Base-by-base conservation (phyloP, 2,888 invertebrate genomes). In the Mythimna albipuncta region DNA sequence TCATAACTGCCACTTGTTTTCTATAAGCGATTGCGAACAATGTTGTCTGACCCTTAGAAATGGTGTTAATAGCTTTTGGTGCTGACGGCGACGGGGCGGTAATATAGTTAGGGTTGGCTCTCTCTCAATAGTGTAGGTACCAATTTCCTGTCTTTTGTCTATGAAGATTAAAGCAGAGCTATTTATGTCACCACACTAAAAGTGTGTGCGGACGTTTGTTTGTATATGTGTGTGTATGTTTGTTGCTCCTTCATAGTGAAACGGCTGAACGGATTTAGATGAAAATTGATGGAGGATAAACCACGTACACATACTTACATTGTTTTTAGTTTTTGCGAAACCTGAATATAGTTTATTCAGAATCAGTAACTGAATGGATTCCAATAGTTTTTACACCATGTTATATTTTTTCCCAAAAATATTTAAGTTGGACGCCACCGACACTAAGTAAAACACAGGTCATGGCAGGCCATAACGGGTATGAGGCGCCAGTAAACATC, bases 11-110 rank as follows among this genome's bases (percentile, higher is more conserved):
- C 54, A 35, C 11, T 55, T 63, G 63, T 57, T 54, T 32, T 54
- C 16, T 44, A 16, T 63, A 32, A 66, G 58, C 57, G 44, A 65
- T 73, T 6, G 44, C 32, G 26, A 63, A 47, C 47, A 55, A 61
- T 64, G 21, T 61, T 41, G 21, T 0, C n/a, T 62, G 47, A 61
- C 61, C 55, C 41, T 44, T 44, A 10, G 50, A 61, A 52, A 52
- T 55, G 7, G 55, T 61, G 76, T 44, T 63, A 62, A 52, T 62
- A 55, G 50, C 32, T 74, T 80, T 50, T 47, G 66, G 65, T 62
- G 80, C 52, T 63, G 61, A 50, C 44, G 26, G 26, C 57, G 26
- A 16, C 52, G 52, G 61, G 35, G 35, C 44, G 26, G 26, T 72
- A 32, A 72, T 52, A 2, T 58, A 21, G 50, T 38, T 32, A 80